phyloP scores from a whole-genome alignment of 2,797 vertebrate species.

The Garrulus glandarius region DNA sequence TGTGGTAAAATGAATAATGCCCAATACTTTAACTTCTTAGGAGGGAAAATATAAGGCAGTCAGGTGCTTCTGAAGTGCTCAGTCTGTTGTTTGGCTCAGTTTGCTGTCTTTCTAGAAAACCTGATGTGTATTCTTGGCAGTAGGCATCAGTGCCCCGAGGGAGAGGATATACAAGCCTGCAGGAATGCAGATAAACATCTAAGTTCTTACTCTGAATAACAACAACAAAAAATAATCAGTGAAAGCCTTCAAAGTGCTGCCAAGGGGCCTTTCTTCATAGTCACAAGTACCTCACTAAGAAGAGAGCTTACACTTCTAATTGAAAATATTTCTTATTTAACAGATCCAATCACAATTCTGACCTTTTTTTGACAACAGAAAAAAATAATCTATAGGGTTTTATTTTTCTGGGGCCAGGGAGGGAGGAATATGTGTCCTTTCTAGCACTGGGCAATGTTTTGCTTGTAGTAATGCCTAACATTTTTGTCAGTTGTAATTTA shows the following conservation, averaged over 20 bases:
- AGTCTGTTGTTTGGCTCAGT: not conserved
- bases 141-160: not conserved
- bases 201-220: not conserved
- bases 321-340: not conserved
- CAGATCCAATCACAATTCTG: not conserved
- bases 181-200: conserved; percentile 47
- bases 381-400: not conserved
- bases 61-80: not conserved
- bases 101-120: not conserved
- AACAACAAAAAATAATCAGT: not conserved
- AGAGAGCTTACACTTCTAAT: not conserved
- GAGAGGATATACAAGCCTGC: conserved; percentile 30
- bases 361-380: not conserved
- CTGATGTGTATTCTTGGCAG: not conserved
- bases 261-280: not conserved
- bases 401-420: not conserved
- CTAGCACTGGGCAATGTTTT: not conserved
- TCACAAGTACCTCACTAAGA: not conserved
- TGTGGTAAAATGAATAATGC: not conserved
- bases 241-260: conserved; percentile 1
- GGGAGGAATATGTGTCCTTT: not conserved
- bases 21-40: not conserved
- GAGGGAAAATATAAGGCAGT: not conserved
- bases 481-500: not conserved
- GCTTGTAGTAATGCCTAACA: not conserved